These are phyloP conservation scores for Ptilorrhoa leucosticta DNA, from an alignment of 2,113 vertebrate genomes.

Conservation along the genomic window DNA sequence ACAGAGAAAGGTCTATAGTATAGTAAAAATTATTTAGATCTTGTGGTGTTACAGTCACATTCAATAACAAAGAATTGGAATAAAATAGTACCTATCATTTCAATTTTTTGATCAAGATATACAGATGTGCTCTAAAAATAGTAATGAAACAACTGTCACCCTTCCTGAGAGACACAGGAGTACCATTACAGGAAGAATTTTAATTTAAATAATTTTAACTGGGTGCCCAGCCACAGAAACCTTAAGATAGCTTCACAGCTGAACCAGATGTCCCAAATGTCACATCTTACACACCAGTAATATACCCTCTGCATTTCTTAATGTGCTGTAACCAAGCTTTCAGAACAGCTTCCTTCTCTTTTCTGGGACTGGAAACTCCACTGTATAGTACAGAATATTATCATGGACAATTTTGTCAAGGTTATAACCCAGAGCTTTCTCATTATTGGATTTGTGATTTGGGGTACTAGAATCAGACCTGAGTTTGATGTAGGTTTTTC, in stretches of 20 bases:
- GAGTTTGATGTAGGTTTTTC: not conserved
- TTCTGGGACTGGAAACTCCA: not conserved
- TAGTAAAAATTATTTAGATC: not conserved
- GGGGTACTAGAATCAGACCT: not conserved
- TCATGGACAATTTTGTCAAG: not conserved
- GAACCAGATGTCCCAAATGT: not conserved
- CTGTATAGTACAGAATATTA: not conserved
- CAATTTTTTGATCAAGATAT: not conserved
- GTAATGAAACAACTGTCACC: not conserved
- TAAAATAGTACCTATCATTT: not conserved
- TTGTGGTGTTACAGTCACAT: not conserved
- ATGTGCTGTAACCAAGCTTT: not conserved
- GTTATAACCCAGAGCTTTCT: not conserved
- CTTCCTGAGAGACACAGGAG: not conserved
- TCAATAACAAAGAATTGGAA: not conserved
- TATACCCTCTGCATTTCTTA: not conserved
- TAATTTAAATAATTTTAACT: not conserved
- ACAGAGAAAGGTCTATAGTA: not conserved
- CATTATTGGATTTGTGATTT: not conserved
- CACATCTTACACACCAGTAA: not conserved
- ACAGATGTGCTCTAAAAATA: not conserved
- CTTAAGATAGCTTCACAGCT: not conserved
- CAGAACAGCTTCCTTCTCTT: not conserved
- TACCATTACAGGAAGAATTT: not conserved
- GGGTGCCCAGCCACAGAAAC: not conserved